Base-by-base conservation (phyloP, 2,113 vertebrate genomes). In the Hydrochoerus hydrochaeris region DNA sequence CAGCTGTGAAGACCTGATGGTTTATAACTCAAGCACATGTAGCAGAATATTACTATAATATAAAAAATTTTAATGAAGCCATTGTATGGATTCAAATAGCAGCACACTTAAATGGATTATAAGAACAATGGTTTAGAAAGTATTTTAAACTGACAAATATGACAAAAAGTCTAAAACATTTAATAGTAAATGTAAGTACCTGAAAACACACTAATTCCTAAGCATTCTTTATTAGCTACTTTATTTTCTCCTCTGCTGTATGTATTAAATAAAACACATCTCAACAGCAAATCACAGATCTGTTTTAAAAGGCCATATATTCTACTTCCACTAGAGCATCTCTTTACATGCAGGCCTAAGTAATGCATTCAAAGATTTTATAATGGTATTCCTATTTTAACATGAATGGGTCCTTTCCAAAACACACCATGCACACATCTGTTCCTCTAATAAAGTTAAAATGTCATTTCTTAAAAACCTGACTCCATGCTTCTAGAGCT, bases 131-230 rank as follows among this genome's bases (percentile, higher is more conserved):
- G 17, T 58, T 92, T 90, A 77, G 54, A 91, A 93, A 91, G 4
- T 73, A 91, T 87, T 85, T 88, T 60, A 78, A 62, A 69, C 62
- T 54, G 73, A 4, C 54, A 93, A 96, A 19, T 67, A 44, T 44
- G 14, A 32, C 7, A 90, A 46, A 85, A 82, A 49, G 8, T 16
- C 69, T 57, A 38, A 92, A 65, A 54, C 62, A 84, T 67, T 91
- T 58, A 85, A 63, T 26, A 89, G 7, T 28, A 86, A 94, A 91
- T 90, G 44, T 44, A 95, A 38, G 10, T 95, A 88, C 77, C 49
- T 90, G 35, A 91, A 95, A 91, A 75, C n/a, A 93, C 65, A 85
- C 11, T 20, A 86, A 87, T 92, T 93, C 95, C 46, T 85, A 26
- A 63, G 62, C 4, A 85, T n/a, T 69, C 41, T 91, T 89, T 54